Evolutionary conservation across 2,113 vertebrate genomes (phyloP).

Genomic region (Sebastes fasciatus): DNA sequence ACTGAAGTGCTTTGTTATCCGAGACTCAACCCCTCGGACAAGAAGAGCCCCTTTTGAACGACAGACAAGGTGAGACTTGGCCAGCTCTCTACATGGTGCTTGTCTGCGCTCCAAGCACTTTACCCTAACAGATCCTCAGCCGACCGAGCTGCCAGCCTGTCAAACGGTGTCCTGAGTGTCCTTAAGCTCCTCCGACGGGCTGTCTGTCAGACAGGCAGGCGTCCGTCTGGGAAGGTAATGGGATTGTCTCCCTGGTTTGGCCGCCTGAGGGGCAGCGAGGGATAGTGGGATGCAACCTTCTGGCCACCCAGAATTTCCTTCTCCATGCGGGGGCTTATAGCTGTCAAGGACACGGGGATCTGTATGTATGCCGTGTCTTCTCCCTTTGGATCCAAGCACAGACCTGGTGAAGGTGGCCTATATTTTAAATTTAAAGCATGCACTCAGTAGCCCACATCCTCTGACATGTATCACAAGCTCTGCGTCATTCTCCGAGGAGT

Average conservation of each 20-base stretch:
- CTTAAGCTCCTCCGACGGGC: conserved; percentile 63
- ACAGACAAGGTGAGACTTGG: conserved; percentile 27
- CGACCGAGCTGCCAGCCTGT: conserved; percentile 50
- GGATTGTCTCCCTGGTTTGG: conserved; percentile 80
- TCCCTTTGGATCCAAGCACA: conserved; percentile 10
- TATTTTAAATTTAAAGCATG: conserved; percentile 16
- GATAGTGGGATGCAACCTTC: conserved; percentile 82
- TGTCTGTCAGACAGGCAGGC: conserved; percentile 63
- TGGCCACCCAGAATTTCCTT: conserved; percentile 72
- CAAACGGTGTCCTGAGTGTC: conserved; percentile 55
- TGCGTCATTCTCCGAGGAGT: neutral
- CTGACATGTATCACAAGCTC: neutral
- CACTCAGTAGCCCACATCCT: conserved; percentile 25
- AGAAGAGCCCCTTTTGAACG: conserved; percentile 24
- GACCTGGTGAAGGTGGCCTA: conserved; percentile 6
- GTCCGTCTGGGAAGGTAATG: conserved; percentile 78
- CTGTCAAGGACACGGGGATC: conserved; percentile 55
- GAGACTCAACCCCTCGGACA: conserved; percentile 29
- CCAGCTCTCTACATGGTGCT: conserved; percentile 9
- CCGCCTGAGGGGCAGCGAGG: conserved; percentile 60
- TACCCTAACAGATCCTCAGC: conserved; percentile 34
- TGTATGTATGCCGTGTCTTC: conserved; percentile 16
- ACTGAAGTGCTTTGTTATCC: conserved; percentile 51
- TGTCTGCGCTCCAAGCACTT: conserved; percentile 26
- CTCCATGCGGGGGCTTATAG: conserved; percentile 5